Evolutionary conservation across 1,140 invertebrate species (phyloP), one percentile per base, ranked within the genome.

Genomic region (Pachypeltis micranthus): DNA sequence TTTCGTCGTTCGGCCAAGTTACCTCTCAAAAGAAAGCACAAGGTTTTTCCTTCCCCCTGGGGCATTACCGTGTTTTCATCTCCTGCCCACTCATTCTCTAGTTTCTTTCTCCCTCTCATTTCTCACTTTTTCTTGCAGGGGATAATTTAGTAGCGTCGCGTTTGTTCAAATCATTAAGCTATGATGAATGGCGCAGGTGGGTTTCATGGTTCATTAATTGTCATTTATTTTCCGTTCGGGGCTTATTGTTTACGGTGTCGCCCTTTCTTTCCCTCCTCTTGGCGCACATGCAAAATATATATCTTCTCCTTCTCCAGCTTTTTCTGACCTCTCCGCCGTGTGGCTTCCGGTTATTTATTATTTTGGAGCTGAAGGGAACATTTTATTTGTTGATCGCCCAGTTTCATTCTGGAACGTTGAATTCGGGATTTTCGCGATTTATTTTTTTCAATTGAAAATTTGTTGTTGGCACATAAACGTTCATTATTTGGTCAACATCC

Each of bases 151-250:
- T 51, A 51, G 23, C 47, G 47, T 51, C 47, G 47, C 19, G 47
- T 21, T 51, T 51, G 47, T 51, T 51, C 47, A 51, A 51, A 51
- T 51, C 47, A 51, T 51, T 51, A 51, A 21, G 47, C 47, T 51
- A 51, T 51, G 47, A 51, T 51, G 10, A 51, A 51, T 51, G 47
- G 47, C 4, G 47, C 47, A 51, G 19, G 47, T 51, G 47, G 19
- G 47, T 51, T 51, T 51, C 47, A 51, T 51, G 19, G 7, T 51
- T 51, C 47, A 51, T 51, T 51, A 51, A 51, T 51, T 10, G 7
- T 51, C 47, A 10, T 39, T 39, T 39, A 39, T 39, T 39, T 39
- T 39, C 34, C 34, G 34, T 39, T 39, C 34, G 34, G 34, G 34
- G 34, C 34, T 39, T 39, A 39, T 39, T 39, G 34, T 39, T 39